Base-by-base conservation (phyloP, 2,797 vertebrate genomes). In the Toxotes lorentzi region DNA sequence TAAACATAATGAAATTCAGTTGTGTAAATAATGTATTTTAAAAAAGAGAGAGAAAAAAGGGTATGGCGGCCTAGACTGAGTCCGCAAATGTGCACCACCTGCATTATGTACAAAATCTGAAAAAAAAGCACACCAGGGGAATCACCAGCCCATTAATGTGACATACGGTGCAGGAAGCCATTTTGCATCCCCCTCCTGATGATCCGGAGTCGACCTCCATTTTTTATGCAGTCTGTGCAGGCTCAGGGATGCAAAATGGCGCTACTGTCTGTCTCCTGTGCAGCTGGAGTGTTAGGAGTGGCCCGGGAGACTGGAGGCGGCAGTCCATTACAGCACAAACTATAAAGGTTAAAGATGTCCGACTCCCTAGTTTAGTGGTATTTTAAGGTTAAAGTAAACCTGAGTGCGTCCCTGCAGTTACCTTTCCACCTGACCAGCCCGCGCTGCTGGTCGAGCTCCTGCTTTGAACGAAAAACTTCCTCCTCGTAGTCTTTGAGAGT, bases 171-270 rank as follows among this genome's bases (percentile, higher is more conserved):
- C 0, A 50, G 50, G 23, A 41, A 81, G 78, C 78, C 86, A 86
- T 86, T 88, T 82, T 77, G 81, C 86, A 68, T 81, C 86, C 85
- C 63, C 11, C 53, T 30, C 11, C 40, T 21, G 24, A 19, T 23
- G 27, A 30, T 30, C 27, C 27, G 27, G 27, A 30, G 27, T 30
- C 27, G 27, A 4, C 27, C 3, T 30, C 27, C 27, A 30, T 30
- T 30, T 30, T 30, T 30, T 30, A 30, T 30, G 27, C 27, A 30
- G 27, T 30, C 27, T 30, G 4, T 30, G 27, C 27, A 19, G 23
- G 2, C 17, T 21, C 10, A 35, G 78, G 81, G 86, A 84, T 56
- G 86, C 83, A 72, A 88, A 84, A 88, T 86, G 86, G 81, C 82
- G 81, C 65, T 67, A 59, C 19, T 17, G 50, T 34, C 2, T 11